These are phyloP conservation scores for Lochmaea capreae DNA, from an alignment of 2,888 invertebrate genomes.

Conservation along the genomic window DNA sequence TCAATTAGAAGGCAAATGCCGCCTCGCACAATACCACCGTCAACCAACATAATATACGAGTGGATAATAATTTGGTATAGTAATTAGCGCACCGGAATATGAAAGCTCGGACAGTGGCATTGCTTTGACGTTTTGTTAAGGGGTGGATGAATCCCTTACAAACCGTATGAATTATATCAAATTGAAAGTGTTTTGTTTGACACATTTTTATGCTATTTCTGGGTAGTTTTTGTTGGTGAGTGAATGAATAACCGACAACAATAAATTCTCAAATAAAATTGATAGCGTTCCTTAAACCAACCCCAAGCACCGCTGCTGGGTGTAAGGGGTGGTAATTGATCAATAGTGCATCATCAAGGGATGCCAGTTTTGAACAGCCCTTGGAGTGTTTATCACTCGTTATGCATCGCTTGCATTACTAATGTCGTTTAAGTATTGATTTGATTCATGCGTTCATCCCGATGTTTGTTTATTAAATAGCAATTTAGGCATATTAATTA, in stretches of 20 bases:
- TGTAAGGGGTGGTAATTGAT: constrained; percentile 58
- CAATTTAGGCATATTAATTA: constrained; percentile 40
- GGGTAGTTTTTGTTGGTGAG: neutral
- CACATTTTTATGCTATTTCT: no score
- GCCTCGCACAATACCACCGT: constrained; percentile 22
- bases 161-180: no score
- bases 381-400: constrained; percentile 54
- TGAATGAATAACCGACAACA: neutral
- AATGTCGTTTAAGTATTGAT: constrained; percentile 57
- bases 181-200: neutral
- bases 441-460: constrained; percentile 47
- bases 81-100: constrained; percentile 55
- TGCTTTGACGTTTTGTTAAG: neutral
- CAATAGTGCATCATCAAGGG: constrained; percentile 59
- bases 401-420: constrained; percentile 56
- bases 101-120: constrained; percentile 32
- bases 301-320: constrained; percentile 15
- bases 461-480: constrained; percentile 46
- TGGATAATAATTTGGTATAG: constrained; percentile 54
- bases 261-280: neutral
- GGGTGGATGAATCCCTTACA: neutral
- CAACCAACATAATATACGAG: constrained; percentile 35
- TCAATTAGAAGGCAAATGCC: constrained; percentile 28
- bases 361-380: constrained; percentile 52
- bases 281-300: neutral